Base-by-base conservation (phyloP, 2,113 vertebrate species). In the Dicentrarchus labrax region DNA sequence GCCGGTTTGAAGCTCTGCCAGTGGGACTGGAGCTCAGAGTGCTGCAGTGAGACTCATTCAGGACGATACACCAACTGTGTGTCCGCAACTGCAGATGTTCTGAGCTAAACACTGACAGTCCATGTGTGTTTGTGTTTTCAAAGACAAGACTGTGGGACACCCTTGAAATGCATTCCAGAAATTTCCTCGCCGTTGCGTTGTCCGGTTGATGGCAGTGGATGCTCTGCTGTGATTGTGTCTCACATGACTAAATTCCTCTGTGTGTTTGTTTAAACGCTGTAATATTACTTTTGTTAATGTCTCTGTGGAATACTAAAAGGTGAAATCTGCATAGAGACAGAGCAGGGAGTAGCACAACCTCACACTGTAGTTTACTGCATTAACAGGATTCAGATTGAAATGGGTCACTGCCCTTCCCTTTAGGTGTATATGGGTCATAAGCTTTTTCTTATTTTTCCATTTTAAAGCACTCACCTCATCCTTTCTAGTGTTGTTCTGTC, bases 381-480 rank as follows among this genome's bases (percentile, higher is more conserved):
- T 56, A 56, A 39, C 22, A 21, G 38, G 50, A 59, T 78, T n/a
- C 54, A 38, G 3, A 43, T 56, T 62, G 38, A 19, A 69, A 56
- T 51, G 10, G 4, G 48, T 70, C 17, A 4, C 43, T 24, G 56
- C 47, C 47, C 57, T 73, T 73, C 53, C 24, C 21, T 39, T 41
- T n/a, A 24, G 39, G 17, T 84, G 36, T 24, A 41, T 60, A 22
- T 72, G 62, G 47, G 76, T 83, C 17, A 9, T 21, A 43, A 7
- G 24, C 19, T 16, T n/a, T 17, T 17, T 17, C 13, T 24, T 50
- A 4, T 11, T 38, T 47, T 76, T 77, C 17, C 56, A 41, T 86
- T 59, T 72, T 74, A 80, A 81, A 79, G 89, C 65, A 76, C 94
- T 95, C 91, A 95, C 95, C 95, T 94, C 78, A 86, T 93, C 69